Conservation (phyloP, 2,113 vertebrate species). For the Sebastes schlegelii region DNA sequence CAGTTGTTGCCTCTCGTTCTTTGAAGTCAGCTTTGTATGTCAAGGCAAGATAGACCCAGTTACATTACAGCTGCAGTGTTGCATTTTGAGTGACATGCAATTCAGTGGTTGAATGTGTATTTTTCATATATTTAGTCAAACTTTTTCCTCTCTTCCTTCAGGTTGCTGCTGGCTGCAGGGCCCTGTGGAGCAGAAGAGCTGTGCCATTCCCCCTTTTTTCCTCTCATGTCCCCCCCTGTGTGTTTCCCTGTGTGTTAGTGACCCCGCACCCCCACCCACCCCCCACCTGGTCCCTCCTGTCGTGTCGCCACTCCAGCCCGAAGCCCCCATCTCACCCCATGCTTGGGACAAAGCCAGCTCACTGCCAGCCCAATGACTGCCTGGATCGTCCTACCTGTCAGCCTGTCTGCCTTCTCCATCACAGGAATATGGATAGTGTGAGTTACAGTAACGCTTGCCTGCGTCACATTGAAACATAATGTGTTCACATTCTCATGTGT, state of each 20-base stretch:
- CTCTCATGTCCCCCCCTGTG: slow-evolving; percentile 79
- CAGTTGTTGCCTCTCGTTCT: neutral
- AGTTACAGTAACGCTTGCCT: slow-evolving; percentile 69
- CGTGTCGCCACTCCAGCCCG: slow-evolving; percentile 60
- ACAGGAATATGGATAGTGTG: slow-evolving; percentile 97
- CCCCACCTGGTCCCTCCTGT: slow-evolving; percentile 57
- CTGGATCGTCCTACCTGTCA: slow-evolving; percentile 95
- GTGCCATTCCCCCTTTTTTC: slow-evolving; percentile 68
- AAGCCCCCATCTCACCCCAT: slow-evolving; percentile 82
- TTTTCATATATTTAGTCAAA: neutral
- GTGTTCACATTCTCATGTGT: neutral
- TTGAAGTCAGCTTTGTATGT: neutral
- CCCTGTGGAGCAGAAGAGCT: slow-evolving; percentile 69
- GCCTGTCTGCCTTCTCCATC: slow-evolving; percentile 94
- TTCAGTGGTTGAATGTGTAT: neutral
- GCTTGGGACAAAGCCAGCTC: slow-evolving; percentile 83
- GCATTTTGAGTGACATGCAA: neutral
- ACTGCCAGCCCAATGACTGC: slow-evolving; percentile 93
- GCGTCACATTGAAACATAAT: neutral
- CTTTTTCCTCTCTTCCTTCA: slow-evolving; percentile 9
- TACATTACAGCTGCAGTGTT: neutral
- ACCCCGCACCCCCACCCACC: slow-evolving; percentile 70
- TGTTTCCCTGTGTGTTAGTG: slow-evolving; percentile 75
- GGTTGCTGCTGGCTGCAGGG: slow-evolving; percentile 70
- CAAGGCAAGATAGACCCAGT: neutral